Base-by-base conservation (phyloP, 2,797 vertebrate species). In the Lutra lutra region DNA sequence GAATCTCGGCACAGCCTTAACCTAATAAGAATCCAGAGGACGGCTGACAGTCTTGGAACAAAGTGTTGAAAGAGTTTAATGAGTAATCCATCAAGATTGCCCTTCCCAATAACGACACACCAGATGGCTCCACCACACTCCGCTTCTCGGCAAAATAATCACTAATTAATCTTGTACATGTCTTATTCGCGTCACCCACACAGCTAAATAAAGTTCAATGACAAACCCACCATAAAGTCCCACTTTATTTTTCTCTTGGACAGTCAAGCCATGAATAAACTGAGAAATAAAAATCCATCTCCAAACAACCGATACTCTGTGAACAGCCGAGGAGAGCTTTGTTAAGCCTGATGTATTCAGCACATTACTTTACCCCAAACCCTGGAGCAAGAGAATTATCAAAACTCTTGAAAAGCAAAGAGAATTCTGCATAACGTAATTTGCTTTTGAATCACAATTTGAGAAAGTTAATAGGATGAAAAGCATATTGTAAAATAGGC, bases 51-150 rank as follows among this genome's bases (percentile, higher is more conserved):
- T 70, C 48, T 72, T 38, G 25, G 83, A 80, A 43, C 17, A 56
- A 40, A 85, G 32, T 32, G 46, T 23, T 83, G 48, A 38, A 83
- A 95, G 78, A 60, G 68, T 96, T 97, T 98, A 97, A 95, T 98
- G 87, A 96, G 46, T 86, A 94, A 94, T 90, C 73, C 80, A 90
- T 97, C 96, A 98, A 96, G 95, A 97, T 94, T 48, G 12, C 84
- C 94, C 56, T 98, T 98, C 90, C 85, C 91, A 97, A 68, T 92
- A 97, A 96, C 77, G 78, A 82, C 38, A 70, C n/a, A 91, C 94
- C 95, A 98, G 98, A 98, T 98, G 98, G 97, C 94, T 97, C 75
- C 62, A 60, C 80, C 97, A 79, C 95, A 83, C 89, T 96, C 86
- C 7, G 86, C 38, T 88, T 96, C 96, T 98, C 5, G 15, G 58